Evolutionary conservation across 1,140 invertebrate species (phyloP), one percentile per base, ranked within the genome.

Genomic region (Caenorhabditis tropicalis): DNA sequence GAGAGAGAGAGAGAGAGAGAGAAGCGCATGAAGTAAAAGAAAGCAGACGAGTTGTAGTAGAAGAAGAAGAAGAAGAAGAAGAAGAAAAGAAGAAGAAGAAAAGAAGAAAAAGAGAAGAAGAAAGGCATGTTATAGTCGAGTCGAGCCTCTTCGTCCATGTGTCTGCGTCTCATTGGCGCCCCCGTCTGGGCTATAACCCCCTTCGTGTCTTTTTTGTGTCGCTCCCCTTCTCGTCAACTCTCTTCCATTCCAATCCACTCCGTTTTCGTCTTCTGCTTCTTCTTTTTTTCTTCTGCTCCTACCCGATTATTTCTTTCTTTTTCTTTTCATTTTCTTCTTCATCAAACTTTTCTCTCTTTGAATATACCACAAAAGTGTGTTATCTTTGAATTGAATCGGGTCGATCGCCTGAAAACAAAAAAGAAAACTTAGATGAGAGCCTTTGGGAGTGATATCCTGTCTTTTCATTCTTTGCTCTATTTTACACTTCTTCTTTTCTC

Each of bases 401-500:
- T n/a, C 49, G 19, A 51, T 51, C n/a, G 16, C 21, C 10, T 27
- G 21, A 1, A 27, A 24, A 27, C 24, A 27, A 56, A 56, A 27
- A 56, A 56, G 53, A 56, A 27, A 56, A 56, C 21, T 56, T 56
- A 12, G 5, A 27, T 10, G 21, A 21, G 53, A 56, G 49, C 7
- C 15, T 51, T 21, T 27, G 10, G 24, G 15, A 27, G 24, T 27
- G 53, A 56, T 19, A 19, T 24, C 21, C n/a, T 19, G 39, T 27
- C 65, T 74, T n/a, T n/a, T 46, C 29, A 74, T 74, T 74, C 65
- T 74, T 74, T 74, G 65, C 65, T 74, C 65, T 74, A 19, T 74
- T 43, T 43, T 43, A 39, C 65, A 43, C 65, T 74, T 19, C 12
- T n/a, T 15, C n/a, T 74, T 33, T 21, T 31, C 36, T 21, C 43